A percentile compares a stretch with the other conserved stretches of the same genome.
Conservation (phyloP, 37 sponge, comb jelly and placozoan genomes). For the Cliona cf. orientalis region DNA sequence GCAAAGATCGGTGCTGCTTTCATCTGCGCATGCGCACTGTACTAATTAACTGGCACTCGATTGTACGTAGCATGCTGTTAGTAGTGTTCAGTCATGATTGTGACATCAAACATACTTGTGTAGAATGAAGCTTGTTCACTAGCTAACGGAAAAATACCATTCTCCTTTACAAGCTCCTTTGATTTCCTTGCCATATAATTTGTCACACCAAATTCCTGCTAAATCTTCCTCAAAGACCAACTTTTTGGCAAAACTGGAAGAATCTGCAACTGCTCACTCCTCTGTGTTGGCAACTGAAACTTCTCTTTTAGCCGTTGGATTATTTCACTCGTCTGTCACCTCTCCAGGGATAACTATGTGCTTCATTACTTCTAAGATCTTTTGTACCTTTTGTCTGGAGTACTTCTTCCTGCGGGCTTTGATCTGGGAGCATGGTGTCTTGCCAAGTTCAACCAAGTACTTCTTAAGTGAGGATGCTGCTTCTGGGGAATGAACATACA, state of each 20-base stretch:
- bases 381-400: slow-evolving; percentile 6
- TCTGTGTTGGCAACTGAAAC: slow-evolving; percentile 3
- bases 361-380: slow-evolving; percentile 12
- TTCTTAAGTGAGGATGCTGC: slow-evolving; percentile 11
- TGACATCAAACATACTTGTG: too few species aligned
- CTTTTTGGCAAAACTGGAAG: slow-evolving; percentile 36
- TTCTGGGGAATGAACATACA: neutral
- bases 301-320: slow-evolving; percentile 41
- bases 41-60: too few species aligned
- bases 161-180: slow-evolving; percentile 20
- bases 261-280: slow-evolving; percentile 35
- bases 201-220: slow-evolving; percentile 23
- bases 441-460: slow-evolving; percentile 8
- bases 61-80: too few species aligned
- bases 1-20: too few species aligned
- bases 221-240: slow-evolving; percentile 22
- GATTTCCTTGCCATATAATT: slow-evolving; percentile 5
- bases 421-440: neutral
- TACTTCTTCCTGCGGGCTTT: neutral
- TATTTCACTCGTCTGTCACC: neutral
- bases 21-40: too few species aligned
- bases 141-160: slow-evolving; percentile 9
- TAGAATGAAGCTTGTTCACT: too few species aligned
- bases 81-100: too few species aligned
- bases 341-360: neutral